Conservation (phyloP, 2,888 invertebrate genomes). For the Eristalis arbustorum region DNA sequence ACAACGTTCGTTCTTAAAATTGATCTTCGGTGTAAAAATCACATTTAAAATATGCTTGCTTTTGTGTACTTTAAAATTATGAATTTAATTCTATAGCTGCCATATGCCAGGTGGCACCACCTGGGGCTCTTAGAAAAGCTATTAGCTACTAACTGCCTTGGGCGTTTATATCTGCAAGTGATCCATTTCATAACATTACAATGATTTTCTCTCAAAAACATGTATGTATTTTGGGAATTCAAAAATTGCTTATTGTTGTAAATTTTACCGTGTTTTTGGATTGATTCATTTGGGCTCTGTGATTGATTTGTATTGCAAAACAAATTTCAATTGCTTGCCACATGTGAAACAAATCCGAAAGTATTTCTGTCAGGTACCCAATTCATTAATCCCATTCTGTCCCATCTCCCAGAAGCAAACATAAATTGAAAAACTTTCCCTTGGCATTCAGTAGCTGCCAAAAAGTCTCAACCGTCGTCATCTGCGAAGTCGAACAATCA, state of each 20-base stretch:
- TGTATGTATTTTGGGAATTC: background rate
- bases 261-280: background rate
- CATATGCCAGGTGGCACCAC: no score
- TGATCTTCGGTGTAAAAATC: no score
- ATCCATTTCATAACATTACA: background rate
- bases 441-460: conserved; percentile 22
- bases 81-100: no score
- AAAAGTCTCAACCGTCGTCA: background rate
- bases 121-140: background rate
- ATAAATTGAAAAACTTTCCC: conserved; percentile 67
- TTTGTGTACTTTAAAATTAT: no score
- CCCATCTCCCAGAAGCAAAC: conserved; percentile 2
- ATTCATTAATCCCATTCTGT: conserved; percentile 27
- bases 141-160: background rate
- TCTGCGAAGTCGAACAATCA: conserved; percentile 25
- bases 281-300: background rate
- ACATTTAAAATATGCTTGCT: no score
- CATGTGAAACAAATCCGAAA: background rate
- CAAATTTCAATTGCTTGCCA: background rate
- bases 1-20: no score
- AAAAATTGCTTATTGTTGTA: background rate
- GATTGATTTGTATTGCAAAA: conserved; percentile 2
- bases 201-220: background rate
- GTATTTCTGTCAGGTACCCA: conserved; percentile 29
- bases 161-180: no score